phyloP scores from a whole-genome alignment of 2,113 vertebrate species.

The Lophius piscatorius region DNA sequence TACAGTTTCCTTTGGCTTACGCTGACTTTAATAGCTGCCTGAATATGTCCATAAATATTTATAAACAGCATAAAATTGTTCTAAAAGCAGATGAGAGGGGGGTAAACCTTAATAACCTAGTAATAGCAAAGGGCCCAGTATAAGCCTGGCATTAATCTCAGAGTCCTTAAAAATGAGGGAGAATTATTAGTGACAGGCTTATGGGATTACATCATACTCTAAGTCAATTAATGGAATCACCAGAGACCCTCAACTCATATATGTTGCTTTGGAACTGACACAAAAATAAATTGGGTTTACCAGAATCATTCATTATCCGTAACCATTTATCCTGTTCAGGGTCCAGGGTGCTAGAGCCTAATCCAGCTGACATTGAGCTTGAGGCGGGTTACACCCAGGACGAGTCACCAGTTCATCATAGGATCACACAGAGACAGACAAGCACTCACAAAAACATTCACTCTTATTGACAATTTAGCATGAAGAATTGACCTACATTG shows the following conservation, averaged over 20 bases:
- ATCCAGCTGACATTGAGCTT: no score
- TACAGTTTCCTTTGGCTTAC: constrained; percentile 34
- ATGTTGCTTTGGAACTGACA: no score
- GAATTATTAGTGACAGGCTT: constrained; percentile 82
- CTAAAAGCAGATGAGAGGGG: constrained; percentile 37
- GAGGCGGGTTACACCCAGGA: no score
- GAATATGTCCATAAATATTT: constrained; percentile 71
- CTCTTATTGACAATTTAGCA: no score
- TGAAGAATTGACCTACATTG: no score
- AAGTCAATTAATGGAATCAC: constrained; percentile 61
- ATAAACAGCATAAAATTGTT: constrained; percentile 64
- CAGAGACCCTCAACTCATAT: neutral
- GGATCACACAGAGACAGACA: no score
- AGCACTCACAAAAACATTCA: no score
- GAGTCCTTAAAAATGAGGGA: constrained; percentile 72
- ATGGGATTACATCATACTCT: constrained; percentile 77
- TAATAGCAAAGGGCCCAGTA: constrained; percentile 43
- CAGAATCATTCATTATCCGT: no score
- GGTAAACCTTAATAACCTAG: constrained; percentile 59
- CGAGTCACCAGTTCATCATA: no score
- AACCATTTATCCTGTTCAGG: no score
- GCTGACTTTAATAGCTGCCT: constrained; percentile 62
- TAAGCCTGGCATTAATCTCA: constrained; percentile 74
- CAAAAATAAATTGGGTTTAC: no score
- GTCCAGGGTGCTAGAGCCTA: no score